A percentile compares a stretch with the other conserved stretches of the same genome.
These are phyloP conservation scores for Platichthys flesus DNA, from an alignment of 2,113 vertebrate species.

Conservation along the genomic window DNA sequence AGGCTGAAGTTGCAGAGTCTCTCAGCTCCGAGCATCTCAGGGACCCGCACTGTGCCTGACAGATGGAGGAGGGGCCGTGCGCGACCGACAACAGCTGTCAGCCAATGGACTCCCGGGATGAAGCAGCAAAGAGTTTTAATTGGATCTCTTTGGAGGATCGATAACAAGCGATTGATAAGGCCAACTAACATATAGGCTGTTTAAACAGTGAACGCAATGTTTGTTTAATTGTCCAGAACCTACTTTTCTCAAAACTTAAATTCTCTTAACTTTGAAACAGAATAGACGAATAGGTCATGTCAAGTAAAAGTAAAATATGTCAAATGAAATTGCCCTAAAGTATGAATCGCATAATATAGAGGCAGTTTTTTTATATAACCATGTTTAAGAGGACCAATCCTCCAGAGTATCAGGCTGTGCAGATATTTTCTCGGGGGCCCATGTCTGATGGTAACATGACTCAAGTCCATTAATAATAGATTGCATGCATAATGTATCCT, in stretches of 20 bases:
- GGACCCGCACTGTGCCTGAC: conserved; percentile 66
- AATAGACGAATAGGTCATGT: not conserved
- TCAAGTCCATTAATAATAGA: conserved; percentile 84
- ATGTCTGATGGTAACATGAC: conserved; percentile 79
- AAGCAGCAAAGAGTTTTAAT: conserved; percentile 54
- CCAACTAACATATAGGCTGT: conserved; percentile 3
- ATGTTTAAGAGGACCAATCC: conserved; percentile 43
- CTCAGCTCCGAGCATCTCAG: conserved; percentile 45
- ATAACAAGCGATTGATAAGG: conserved; percentile 34
- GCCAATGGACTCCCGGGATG: conserved; percentile 65
- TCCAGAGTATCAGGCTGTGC: conserved; percentile 40
- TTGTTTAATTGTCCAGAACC: not conserved
- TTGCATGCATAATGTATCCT: conserved; percentile 80
- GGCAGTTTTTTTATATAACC: conserved; percentile 1
- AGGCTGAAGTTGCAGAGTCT: conserved; percentile 60
- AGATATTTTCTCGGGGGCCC: conserved; percentile 59
- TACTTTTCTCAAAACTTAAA: not conserved
- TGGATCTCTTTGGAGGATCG: conserved; percentile 50
- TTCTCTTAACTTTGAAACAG: not conserved
- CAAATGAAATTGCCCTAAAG: not conserved
- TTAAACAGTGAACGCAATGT: not conserved
- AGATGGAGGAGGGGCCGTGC: conserved; percentile 68
- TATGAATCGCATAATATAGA: conserved; percentile 9
- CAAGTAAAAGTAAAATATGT: not conserved
- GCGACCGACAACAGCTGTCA: conserved; percentile 44